Evolutionary conservation across 2,888 invertebrate species (phyloP).

Genomic region (Tipula helvola): DNA sequence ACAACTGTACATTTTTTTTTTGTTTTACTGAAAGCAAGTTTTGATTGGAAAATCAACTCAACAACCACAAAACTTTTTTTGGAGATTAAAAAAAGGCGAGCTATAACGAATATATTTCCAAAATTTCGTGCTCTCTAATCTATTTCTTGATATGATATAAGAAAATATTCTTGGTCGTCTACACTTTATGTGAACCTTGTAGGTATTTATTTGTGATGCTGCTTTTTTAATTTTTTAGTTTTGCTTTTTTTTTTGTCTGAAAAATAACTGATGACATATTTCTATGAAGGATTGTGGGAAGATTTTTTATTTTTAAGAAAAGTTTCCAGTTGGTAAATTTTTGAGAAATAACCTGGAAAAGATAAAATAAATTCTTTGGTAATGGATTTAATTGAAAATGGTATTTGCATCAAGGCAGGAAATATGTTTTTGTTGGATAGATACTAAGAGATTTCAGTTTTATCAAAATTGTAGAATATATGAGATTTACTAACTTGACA

Average conservation of each 20-base stretch:
- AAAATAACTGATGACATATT: neutral
- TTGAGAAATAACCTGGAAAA: neutral
- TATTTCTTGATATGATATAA: neutral
- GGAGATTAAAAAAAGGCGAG: neutral
- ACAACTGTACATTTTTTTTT: neutral
- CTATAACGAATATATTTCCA: neutral
- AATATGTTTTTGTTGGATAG: neutral
- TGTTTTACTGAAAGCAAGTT: neutral
- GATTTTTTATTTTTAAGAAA: neutral
- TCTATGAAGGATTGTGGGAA: neutral
- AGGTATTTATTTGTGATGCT: neutral
- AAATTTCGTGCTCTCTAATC: neutral
- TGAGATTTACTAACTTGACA: too few relatives aligned
- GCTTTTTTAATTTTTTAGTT: neutral
- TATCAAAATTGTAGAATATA: too few relatives aligned
- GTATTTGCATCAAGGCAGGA: neutral
- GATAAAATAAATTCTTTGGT: neutral
- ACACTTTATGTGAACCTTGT: neutral
- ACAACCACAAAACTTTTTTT: neutral
- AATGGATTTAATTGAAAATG: neutral
- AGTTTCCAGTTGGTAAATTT: neutral
- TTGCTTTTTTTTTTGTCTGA: neutral
- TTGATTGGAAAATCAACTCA: neutral
- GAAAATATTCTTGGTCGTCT: neutral
- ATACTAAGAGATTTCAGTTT: too few relatives aligned